Conservation (phyloP, 2,888 invertebrate species). For the Chrysomela aeneicollis region DNA sequence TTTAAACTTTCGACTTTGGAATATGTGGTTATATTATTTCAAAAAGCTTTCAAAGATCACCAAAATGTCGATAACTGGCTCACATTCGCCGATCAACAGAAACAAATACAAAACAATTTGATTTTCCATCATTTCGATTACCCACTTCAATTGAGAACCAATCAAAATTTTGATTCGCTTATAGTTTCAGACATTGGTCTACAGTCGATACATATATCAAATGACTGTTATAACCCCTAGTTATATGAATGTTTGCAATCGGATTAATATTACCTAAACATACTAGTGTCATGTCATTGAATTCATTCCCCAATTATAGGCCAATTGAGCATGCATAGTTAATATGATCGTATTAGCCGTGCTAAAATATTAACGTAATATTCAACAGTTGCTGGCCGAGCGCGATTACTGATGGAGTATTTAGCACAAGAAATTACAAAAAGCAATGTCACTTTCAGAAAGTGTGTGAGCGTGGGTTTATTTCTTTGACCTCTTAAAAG, state of each 20-base stretch:
- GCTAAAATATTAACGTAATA: constrained; percentile 60
- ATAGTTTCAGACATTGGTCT: too few species aligned
- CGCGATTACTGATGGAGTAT: constrained; percentile 22
- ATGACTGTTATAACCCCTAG: too few species aligned
- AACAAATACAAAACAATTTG: too few species aligned
- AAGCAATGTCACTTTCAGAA: constrained; percentile 37
- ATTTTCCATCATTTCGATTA: too few species aligned
- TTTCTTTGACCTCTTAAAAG: constrained; percentile 58
- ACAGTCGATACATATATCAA: too few species aligned
- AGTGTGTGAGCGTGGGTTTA: constrained; percentile 39
- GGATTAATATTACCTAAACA: constrained; percentile 57
- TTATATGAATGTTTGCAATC: constrained; percentile 26
- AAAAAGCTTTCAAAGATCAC: too few species aligned
- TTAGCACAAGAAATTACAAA: constrained; percentile 35
- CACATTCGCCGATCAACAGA: too few species aligned
- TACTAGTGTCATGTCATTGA: constrained; percentile 59
- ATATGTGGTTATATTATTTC: too few species aligned
- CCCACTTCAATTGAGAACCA: too few species aligned
- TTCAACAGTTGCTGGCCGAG: constrained; percentile 59
- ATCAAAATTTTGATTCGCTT: too few species aligned
- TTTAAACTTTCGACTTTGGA: too few species aligned
- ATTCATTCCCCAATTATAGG: constrained; percentile 62
- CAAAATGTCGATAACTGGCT: too few species aligned
- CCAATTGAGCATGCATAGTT: constrained; percentile 63
- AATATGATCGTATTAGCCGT: constrained; percentile 60